Percentiles rank a stretch among this genome's conserved stretches.
phyloP scores from a whole-genome alignment of 2,888 invertebrate species.

The Sicus ferrugineus region DNA sequence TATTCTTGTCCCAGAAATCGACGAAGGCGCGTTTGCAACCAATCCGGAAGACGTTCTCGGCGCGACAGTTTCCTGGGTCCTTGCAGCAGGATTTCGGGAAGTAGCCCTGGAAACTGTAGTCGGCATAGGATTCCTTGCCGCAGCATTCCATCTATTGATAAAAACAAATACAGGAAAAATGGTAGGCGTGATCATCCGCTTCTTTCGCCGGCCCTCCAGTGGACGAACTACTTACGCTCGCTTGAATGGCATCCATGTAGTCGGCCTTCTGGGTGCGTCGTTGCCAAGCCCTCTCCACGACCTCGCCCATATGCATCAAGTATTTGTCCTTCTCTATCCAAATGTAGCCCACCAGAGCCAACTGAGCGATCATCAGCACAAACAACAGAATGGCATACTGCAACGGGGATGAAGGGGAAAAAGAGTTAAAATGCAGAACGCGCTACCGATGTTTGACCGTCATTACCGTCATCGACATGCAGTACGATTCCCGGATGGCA shows the following conservation, averaged over 20 bases:
- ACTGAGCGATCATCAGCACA: constrained; percentile 77
- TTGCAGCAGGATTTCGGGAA: constrained; percentile 58
- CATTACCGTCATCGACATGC: constrained; percentile 83
- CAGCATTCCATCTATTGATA: constrained; percentile 58
- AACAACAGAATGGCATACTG: constrained; percentile 79
- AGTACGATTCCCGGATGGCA: constrained; percentile 86
- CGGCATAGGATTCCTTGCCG: constrained; percentile 53
- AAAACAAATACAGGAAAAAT: constrained; percentile 1
- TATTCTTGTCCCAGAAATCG: constrained; percentile 63
- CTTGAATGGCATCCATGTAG: constrained; percentile 60
- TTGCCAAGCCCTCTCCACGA: constrained; percentile 66
- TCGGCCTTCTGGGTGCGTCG: constrained; percentile 56
- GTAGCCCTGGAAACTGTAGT: constrained; percentile 57
- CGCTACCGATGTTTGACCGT: neutral
- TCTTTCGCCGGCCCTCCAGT: neutral
- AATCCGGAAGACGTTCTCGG: constrained; percentile 51
- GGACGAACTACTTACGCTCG: constrained; percentile 53
- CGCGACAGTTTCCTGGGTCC: constrained; percentile 52
- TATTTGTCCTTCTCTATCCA: constrained; percentile 73
- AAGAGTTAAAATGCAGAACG: neutral
- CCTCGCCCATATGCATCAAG: constrained; percentile 66
- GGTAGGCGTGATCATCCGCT: neutral
- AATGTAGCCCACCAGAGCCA: constrained; percentile 75
- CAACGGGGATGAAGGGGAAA: constrained; percentile 41
- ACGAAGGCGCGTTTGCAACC: constrained; percentile 63